Conservation (phyloP, 2,888 invertebrate species). For the Lasioglossum calceatum region DNA sequence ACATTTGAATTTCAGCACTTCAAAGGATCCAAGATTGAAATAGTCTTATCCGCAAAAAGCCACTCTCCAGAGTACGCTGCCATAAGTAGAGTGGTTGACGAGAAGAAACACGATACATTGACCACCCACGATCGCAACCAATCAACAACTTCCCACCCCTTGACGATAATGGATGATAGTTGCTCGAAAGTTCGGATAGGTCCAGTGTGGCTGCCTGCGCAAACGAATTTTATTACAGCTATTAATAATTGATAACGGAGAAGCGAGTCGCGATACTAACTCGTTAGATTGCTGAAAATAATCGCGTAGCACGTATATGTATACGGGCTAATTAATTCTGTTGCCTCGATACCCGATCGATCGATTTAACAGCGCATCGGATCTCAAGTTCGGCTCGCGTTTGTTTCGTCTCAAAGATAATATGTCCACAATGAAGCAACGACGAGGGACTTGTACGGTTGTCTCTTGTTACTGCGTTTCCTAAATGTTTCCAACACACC, state of each 20-base stretch:
- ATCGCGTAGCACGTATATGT: conserved; percentile 8
- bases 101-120: background rate
- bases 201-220: background rate
- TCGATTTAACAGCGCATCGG: conserved; percentile 31
- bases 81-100: background rate
- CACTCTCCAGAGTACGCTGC: background rate
- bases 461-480: background rate
- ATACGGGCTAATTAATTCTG: conserved; percentile 42
- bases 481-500: background rate
- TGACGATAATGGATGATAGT: background rate
- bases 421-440: background rate
- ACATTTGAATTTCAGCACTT: background rate
- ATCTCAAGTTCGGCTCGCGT: background rate
- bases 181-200: conserved; percentile 8
- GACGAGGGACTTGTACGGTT: background rate
- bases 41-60: background rate
- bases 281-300: conserved; percentile 30
- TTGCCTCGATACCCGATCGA: conserved; percentile 17
- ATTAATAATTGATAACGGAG: conserved; percentile 24
- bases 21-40: background rate
- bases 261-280: background rate
- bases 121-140: background rate
- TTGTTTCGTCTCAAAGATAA: background rate
- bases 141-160: background rate
- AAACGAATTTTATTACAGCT: conserved; percentile 22